A percentile compares a stretch with the other conserved stretches of the same genome.
Conservation (phyloP, 2,888 invertebrate species). For the Lasius fuliginosus region DNA sequence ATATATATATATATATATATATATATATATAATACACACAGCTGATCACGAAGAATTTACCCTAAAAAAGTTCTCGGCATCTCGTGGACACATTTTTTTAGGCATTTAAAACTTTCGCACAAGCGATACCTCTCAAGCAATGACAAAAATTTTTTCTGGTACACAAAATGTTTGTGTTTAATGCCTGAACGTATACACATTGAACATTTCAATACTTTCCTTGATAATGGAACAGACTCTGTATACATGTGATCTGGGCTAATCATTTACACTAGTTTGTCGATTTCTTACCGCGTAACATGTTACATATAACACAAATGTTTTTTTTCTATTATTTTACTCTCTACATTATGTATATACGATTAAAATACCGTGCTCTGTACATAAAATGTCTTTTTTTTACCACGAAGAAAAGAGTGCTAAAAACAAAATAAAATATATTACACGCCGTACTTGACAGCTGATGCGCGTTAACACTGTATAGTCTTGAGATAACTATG, state of each 20-base stretch:
- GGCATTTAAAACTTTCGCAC: background rate
- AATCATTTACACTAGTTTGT: slow-evolving; percentile 25
- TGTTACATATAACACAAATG: slow-evolving; percentile 35
- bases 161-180: background rate
- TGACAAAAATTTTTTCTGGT: background rate
- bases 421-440: slow-evolving; percentile 39
- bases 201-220: background rate
- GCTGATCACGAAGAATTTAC: slow-evolving; percentile 27
- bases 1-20: too few relatives aligned
- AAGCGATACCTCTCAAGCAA: background rate
- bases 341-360: slow-evolving; percentile 22
- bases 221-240: slow-evolving; percentile 9
- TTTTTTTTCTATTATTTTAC: slow-evolving; percentile 8
- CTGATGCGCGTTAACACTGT: slow-evolving; percentile 21
- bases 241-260: background rate
- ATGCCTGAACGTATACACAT: slow-evolving; percentile 2
- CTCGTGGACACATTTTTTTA: slow-evolving; percentile 7
- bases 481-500: slow-evolving; percentile 57
- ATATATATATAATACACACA: slow-evolving; percentile 3
- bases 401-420: slow-evolving; percentile 19
- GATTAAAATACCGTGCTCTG: slow-evolving; percentile 34
- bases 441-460: background rate
- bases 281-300: slow-evolving; percentile 21
- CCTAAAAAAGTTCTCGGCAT: slow-evolving; percentile 37
- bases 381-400: slow-evolving; percentile 43